phyloP scores from a whole-genome alignment of 2,113 vertebrate genomes.

The Muntiacus reevesi region DNA sequence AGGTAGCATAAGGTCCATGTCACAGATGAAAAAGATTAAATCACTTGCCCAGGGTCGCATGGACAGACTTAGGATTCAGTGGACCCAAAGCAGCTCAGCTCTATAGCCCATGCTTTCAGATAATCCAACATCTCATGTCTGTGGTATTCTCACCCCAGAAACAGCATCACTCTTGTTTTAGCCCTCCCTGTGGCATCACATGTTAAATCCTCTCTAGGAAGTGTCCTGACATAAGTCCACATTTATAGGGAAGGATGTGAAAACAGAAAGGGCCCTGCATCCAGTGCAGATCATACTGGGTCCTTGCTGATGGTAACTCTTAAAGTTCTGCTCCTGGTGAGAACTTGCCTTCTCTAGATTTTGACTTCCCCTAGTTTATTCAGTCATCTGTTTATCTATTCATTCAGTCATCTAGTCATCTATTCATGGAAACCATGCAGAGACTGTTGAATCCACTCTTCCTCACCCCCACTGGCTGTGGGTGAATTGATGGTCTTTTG shows the following conservation, averaged over 20 bases:
- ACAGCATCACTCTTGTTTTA: background rate
- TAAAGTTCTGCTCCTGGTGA: background rate
- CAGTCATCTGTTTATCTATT: background rate
- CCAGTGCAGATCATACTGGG: background rate
- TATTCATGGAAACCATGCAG: background rate
- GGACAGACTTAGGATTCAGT: background rate
- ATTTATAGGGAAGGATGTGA: background rate
- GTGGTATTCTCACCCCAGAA: background rate
- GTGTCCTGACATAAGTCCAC: background rate
- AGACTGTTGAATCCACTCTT: background rate
- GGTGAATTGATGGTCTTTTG: background rate
- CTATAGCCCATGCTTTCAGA: background rate
- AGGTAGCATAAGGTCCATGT: background rate
- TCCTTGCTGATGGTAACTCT: background rate
- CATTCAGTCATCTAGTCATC: conserved; percentile 28
- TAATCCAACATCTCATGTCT: background rate
- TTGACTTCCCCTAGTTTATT: conserved; percentile 4
- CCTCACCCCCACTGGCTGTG: background rate
- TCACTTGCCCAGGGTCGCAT: background rate
- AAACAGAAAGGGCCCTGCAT: background rate
- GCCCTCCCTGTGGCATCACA: background rate
- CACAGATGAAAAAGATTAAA: background rate
- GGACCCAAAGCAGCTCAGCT: background rate
- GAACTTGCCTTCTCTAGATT: background rate
- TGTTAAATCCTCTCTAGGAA: background rate